Evolutionary conservation across 2,888 invertebrate species (phyloP), one percentile per base, ranked within the genome.

Genomic region (Leptinotarsa juncta): DNA sequence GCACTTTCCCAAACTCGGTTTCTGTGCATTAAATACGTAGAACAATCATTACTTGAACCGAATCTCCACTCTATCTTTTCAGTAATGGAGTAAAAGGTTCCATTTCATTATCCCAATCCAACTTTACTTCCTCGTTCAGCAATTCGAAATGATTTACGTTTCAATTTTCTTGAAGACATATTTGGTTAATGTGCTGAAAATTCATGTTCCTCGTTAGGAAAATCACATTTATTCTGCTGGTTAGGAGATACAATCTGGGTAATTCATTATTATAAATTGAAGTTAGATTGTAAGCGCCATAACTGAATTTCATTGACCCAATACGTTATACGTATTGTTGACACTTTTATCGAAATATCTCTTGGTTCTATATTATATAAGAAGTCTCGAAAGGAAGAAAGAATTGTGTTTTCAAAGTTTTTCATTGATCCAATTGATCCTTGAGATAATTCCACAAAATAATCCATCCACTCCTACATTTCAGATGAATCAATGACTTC

Each of bases 181-280:
- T 16, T 49, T 67, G 71, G 67, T 71, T 70, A 67, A 65, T 70
- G 55, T 71, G 67, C 66, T 71, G 70, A 74, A 74, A 71, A 74
- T 74, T 60, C 55, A 67, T 67, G 73, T 57, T 69, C 42, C 42
- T 65, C 70, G 53, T 55, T 53, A 16, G 23, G 18, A 26, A 62
- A 72, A 57, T 65, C 20, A 69, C 68, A 65, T 53, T 60, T 15
- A 5, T 14, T 26, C 5, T 4, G 26, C 62, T 32, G 62, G 10
- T 16, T 62, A 32, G 20, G 42, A 42, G 10, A 42, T 42, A 5
- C 10, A 42, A 12, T 10, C 10, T 42, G 12, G 10, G 42, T 42
- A 42, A 42, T 42, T 42, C 10, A 42, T 42, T 42, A 42, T 42
- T 42, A 42, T 42, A 42, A 42, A 42, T 10, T 42, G 42, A 42